phyloP scores from a whole-genome alignment of 2,888 invertebrate species.

The Andrena minutula region DNA sequence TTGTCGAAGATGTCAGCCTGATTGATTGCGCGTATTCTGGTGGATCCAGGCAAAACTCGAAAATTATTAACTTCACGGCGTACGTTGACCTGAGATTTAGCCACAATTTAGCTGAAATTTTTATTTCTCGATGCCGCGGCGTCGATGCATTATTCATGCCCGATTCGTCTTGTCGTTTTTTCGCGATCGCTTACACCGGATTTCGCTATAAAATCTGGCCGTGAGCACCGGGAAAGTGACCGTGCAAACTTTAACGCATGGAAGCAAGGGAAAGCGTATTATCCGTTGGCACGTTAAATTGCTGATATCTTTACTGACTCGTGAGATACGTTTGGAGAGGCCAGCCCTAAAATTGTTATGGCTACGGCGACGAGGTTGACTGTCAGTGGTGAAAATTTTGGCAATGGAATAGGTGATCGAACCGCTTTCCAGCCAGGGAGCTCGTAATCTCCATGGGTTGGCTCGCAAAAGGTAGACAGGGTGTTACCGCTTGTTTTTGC shows the following conservation, averaged over 20 bases:
- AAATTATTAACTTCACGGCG: constrained; percentile 78
- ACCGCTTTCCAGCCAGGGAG: constrained; percentile 1
- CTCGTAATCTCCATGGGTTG: constrained; percentile 70
- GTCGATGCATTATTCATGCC: constrained; percentile 80
- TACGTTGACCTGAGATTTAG: constrained; percentile 59
- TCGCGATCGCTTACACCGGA: constrained; percentile 69
- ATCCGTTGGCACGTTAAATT: constrained; percentile 4
- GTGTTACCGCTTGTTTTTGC: constrained; percentile 83
- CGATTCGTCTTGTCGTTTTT: constrained; percentile 76
- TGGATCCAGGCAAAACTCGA: constrained; percentile 53
- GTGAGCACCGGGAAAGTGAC: constrained; percentile 5
- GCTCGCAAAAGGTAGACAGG: constrained; percentile 76
- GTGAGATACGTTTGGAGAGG: constrained; percentile 7
- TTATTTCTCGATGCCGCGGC: constrained; percentile 64
- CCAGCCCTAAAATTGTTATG: constrained; percentile 44
- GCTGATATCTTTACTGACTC: constrained; percentile 31
- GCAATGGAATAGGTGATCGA: neutral
- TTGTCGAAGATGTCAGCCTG: constrained; percentile 53
- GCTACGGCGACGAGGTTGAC: neutral
- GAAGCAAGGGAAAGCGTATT: neutral
- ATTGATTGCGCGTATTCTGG: constrained; percentile 65
- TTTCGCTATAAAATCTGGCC: constrained; percentile 72
- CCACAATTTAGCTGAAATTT: constrained; percentile 57
- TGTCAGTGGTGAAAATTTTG: constrained; percentile 23
- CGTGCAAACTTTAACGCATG: neutral